These are phyloP conservation scores for Leistus spinibarbis DNA, from an alignment of 2,888 invertebrate genomes.

Conservation along the genomic window DNA sequence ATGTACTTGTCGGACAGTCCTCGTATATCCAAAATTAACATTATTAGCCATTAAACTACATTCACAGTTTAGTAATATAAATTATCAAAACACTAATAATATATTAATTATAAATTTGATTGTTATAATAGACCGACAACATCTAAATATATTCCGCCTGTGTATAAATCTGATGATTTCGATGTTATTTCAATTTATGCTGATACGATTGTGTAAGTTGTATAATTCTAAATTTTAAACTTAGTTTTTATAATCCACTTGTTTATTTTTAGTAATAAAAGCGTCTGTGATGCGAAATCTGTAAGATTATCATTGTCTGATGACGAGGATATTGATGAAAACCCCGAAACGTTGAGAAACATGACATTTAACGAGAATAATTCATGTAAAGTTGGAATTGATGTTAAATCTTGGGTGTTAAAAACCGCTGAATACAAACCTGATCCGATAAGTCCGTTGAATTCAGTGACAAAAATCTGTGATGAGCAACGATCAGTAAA, in stretches of 20 bases:
- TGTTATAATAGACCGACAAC: background rate
- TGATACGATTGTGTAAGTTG: slow-evolving; percentile 20
- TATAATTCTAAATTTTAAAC: background rate
- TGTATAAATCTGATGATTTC: background rate
- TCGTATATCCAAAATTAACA: too few relatives aligned
- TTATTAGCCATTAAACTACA: too few relatives aligned
- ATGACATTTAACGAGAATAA: background rate
- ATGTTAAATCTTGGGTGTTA: background rate
- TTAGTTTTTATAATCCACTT: background rate
- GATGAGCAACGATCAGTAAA: background rate
- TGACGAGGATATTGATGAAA: background rate
- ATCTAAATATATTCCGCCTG: background rate
- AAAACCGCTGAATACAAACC: background rate
- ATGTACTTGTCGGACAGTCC: too few relatives aligned
- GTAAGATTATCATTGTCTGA: background rate
- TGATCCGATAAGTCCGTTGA: background rate
- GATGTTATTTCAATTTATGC: slow-evolving; percentile 14
- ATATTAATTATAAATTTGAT: background rate
- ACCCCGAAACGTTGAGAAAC: background rate
- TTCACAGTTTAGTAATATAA: background rate
- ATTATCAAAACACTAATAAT: background rate
- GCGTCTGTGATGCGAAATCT: background rate
- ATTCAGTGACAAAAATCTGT: background rate
- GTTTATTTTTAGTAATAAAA: slow-evolving; percentile 13
- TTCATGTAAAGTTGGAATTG: background rate